Conservation (phyloP, 2,888 invertebrate genomes). For the Salpingus planirostris region DNA sequence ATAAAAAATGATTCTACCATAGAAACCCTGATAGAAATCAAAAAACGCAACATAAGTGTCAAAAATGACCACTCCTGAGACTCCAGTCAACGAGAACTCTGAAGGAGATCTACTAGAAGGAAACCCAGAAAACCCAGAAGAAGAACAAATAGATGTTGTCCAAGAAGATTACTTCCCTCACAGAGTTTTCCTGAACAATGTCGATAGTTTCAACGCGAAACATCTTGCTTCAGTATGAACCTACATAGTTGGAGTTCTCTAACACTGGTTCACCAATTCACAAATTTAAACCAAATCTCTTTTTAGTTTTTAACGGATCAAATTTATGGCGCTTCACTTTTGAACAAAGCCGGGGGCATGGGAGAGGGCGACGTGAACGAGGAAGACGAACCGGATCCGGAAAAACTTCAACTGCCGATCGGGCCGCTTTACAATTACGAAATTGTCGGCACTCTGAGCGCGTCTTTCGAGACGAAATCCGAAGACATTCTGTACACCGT, state of each 20-base stretch:
- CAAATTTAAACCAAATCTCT: constrained; percentile 4
- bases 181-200: constrained; percentile 52
- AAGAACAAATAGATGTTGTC: too few relatives aligned
- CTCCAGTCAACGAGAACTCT: too few relatives aligned
- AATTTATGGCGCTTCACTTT: constrained; percentile 19
- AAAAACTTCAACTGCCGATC: constrained; percentile 4
- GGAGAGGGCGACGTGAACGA: constrained; percentile 21
- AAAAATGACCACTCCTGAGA: too few relatives aligned
- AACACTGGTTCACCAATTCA: not conserved
- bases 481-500: constrained; percentile 47
- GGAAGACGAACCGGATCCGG: constrained; percentile 18
- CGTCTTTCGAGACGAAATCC: constrained; percentile 39
- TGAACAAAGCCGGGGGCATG: constrained; percentile 7
- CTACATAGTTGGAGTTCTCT: too few relatives aligned
- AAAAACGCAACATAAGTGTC: too few relatives aligned
- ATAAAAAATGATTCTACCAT: too few relatives aligned
- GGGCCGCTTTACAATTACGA: constrained; percentile 23
- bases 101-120: too few relatives aligned
- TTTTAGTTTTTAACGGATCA: constrained; percentile 33
- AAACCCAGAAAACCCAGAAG: too few relatives aligned
- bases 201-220: constrained; percentile 52
- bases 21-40: too few relatives aligned
- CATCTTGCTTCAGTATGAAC: constrained; percentile 43
- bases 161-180: constrained; percentile 32
- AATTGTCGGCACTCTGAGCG: constrained; percentile 41